Base-by-base conservation (phyloP, 2,113 vertebrate species). In the Steatornis caripensis region DNA sequence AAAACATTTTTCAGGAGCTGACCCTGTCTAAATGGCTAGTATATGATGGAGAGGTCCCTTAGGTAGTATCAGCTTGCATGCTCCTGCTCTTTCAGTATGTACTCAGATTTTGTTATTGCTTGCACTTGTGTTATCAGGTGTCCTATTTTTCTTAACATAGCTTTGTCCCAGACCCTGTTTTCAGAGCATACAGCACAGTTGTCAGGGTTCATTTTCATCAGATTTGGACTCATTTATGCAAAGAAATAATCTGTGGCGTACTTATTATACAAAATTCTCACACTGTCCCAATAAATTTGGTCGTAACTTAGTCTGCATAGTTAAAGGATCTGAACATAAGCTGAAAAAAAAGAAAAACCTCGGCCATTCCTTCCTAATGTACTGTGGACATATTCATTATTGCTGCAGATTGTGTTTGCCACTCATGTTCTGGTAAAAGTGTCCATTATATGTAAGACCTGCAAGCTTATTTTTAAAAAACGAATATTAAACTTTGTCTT, bases 121-220 rank as follows among this genome's bases (percentile, higher is more conserved):
- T 46, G 12, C 37, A 45, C 61, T 78, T 89, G n/a, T 43, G 51
- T 96, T 77, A 90, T 30, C 34, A 84, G 17, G 11, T 46, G 65
- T 66, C 51, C 43, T 91, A 9, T 84, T 86, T 84, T 90, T 70
- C 54, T 69, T 70, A 74, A 89, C 54, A 30, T 11, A 87, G 48
- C 49, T 91, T 95, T 91, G 84, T 96, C 78, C 62, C 41, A 71
- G n/a, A 36, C 26, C 17, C 14, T 60, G 77, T 92, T 65, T 86
- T 82, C 61, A 82, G 53, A 92, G 48, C 34, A 77, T 48, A 43
- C 13, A 77, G 36, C n/a, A 27, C 32, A 95, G 45, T 45, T 68
- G 39, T 68, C 69, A 77, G 57, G 68, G 24, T 87, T 98, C 26
- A 14, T 97, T 96, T 96, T 94, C 87, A 85, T 96, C 87, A 92